phyloP scores from a whole-genome alignment of 2,888 invertebrate species.

The Antheraea assamensis region DNA sequence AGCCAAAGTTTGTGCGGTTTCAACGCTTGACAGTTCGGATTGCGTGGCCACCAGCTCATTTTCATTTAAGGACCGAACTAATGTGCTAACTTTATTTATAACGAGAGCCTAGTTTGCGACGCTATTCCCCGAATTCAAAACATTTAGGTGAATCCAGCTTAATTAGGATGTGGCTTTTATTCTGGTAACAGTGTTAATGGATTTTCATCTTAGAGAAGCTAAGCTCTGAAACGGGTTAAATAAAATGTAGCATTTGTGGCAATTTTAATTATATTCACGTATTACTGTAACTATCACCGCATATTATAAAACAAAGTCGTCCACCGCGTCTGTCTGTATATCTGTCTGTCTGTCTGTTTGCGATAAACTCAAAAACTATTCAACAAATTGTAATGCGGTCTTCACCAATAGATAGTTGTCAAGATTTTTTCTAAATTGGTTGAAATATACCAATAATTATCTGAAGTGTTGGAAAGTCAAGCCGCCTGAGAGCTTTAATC shows the following conservation, averaged over 20 bases:
- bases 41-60: conserved; percentile 14
- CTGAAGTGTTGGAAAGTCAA: too few relatives aligned
- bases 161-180: conserved; percentile 1
- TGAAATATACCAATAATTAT: too few relatives aligned
- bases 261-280: neutral
- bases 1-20: conserved; percentile 10
- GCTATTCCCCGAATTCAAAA: conserved; percentile 7
- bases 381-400: too few relatives aligned
- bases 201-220: neutral
- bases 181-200: neutral
- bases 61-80: conserved; percentile 11
- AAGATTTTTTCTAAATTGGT: too few relatives aligned
- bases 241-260: neutral
- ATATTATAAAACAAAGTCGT: too few relatives aligned
- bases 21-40: conserved; percentile 12
- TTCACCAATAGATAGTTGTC: too few relatives aligned
- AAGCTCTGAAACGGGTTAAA: neutral
- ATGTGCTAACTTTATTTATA: conserved; percentile 15
- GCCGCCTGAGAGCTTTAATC: too few relatives aligned
- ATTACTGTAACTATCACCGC: neutral
- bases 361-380: too few relatives aligned
- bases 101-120: conserved; percentile 11
- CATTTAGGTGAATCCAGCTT: neutral
- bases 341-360: too few relatives aligned
- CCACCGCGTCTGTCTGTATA: too few relatives aligned